Evolutionary conservation across 2,113 vertebrate species (phyloP).

Genomic region (Alaudala cheleensis): DNA sequence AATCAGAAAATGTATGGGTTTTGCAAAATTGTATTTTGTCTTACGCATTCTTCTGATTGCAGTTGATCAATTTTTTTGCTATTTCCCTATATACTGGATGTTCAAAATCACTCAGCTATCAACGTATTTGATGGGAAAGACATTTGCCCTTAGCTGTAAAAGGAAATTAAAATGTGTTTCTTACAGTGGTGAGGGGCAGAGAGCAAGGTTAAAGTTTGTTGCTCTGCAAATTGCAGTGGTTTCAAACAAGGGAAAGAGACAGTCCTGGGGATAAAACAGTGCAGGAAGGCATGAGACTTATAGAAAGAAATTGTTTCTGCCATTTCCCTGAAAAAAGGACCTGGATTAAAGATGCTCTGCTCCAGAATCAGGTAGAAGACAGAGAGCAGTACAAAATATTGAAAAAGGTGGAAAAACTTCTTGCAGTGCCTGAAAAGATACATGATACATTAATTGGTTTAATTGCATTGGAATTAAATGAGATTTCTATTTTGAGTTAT

Average conservation of each 20-base stretch:
- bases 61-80: not conserved
- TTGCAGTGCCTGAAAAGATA: not conserved
- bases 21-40: not conserved
- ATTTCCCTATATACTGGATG: not conserved
- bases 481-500: not conserved
- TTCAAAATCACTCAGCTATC: not conserved
- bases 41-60: not conserved
- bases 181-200: not conserved
- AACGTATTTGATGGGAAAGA: not conserved
- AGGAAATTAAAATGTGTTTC: not conserved
- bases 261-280: not conserved
- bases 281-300: not conserved
- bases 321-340: not conserved
- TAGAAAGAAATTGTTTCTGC: not conserved
- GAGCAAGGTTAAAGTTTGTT: not conserved
- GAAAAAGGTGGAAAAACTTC: not conserved
- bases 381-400: not conserved
- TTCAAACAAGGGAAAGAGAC: not conserved
- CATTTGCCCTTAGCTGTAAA: not conserved
- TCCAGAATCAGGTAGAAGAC: not conserved
- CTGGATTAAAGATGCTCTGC: not conserved
- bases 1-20: not conserved
- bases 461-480: slow-evolving; percentile 14
- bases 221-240: not conserved
- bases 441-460: not conserved